Conservation (phyloP, 2,797 vertebrate genomes). For the Eidolon dupreanum region DNA sequence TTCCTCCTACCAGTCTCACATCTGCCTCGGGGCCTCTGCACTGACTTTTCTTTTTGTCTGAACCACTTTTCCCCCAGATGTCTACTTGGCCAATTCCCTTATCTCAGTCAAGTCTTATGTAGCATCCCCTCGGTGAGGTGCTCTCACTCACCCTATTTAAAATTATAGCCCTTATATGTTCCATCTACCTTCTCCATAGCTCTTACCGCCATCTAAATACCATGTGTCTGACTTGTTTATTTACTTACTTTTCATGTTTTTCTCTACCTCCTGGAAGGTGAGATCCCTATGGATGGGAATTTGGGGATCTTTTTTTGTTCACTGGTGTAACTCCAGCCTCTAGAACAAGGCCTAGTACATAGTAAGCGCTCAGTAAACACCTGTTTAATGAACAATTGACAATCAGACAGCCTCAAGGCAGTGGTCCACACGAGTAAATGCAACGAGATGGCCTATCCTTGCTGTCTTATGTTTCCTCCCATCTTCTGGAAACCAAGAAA, state of each 20-base stretch:
- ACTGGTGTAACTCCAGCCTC: not conserved
- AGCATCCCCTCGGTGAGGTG: not conserved
- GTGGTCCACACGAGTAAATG: not conserved
- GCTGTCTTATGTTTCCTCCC: not conserved
- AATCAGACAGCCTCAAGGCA: not conserved
- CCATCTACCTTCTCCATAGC: not conserved
- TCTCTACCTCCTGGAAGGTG: not conserved
- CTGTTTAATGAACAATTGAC: not conserved
- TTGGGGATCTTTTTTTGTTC: not conserved
- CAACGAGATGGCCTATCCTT: not conserved
- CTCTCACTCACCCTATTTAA: not conserved
- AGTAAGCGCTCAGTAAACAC: not conserved
- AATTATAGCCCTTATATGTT: not conserved
- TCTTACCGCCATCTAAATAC: not conserved
- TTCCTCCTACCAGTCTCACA: too few species aligned
- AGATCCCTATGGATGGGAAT: not conserved
- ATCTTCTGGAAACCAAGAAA: not conserved
- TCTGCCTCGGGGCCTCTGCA: not conserved
- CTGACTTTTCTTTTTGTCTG: not conserved
- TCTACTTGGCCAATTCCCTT: not conserved
- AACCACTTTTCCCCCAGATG: not conserved
- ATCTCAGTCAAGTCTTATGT: not conserved
- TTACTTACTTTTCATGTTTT: not conserved
- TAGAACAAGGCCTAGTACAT: not conserved
- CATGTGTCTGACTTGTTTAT: not conserved